Conservation (phyloP, 2,113 vertebrate species). For the Gallinago jamesoni region DNA sequence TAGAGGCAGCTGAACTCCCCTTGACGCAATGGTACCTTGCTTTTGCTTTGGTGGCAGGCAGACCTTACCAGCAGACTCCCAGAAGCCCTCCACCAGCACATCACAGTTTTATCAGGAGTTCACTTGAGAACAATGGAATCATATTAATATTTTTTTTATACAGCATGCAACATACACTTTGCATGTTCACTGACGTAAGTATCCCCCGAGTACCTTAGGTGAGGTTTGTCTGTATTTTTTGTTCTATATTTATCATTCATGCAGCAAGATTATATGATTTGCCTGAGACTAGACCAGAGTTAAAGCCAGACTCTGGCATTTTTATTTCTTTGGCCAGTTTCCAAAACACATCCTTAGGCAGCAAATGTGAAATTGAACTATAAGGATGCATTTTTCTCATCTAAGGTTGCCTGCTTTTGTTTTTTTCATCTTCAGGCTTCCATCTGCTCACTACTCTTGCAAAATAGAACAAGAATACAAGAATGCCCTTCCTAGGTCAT, state of each 20-base stretch:
- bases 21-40: background rate
- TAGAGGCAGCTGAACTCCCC: background rate
- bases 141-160: background rate
- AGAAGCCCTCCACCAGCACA: background rate
- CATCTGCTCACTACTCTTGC: accelerated
- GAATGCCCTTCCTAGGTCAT: background rate
- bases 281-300: background rate
- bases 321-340: background rate
- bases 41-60: background rate
- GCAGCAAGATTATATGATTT: background rate
- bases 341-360: background rate
- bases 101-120: background rate
- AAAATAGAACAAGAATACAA: background rate
- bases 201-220: background rate
- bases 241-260: background rate
- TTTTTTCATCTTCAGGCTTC: background rate
- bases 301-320: background rate
- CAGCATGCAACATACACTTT: background rate
- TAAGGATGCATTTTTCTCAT: background rate
- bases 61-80: background rate
- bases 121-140: background rate
- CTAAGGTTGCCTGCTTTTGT: background rate
- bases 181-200: background rate
- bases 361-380: background rate
- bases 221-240: background rate